phyloP scores from a whole-genome alignment of 1,140 invertebrate species.

The Rhopalosiphum padi region DNA sequence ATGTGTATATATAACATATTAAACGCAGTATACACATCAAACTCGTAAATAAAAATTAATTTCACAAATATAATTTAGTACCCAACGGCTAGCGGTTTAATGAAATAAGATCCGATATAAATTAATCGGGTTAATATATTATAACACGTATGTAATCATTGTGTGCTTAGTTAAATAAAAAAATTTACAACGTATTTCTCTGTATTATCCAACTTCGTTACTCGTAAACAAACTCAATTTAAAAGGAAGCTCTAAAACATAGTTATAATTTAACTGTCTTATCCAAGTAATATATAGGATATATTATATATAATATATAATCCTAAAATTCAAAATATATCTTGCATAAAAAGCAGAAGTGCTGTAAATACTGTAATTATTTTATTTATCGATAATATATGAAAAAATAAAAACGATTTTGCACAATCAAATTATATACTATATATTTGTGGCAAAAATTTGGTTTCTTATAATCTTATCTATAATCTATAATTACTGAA shows the following conservation, averaged over 20 bases:
- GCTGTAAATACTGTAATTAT: too few relatives aligned
- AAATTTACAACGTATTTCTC: not conserved
- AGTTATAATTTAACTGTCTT: not conserved
- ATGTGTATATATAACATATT: not conserved
- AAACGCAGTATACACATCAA: not conserved
- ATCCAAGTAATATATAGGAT: too few relatives aligned
- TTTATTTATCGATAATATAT: too few relatives aligned
- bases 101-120: not conserved
- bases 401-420: too few relatives aligned
- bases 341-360: too few relatives aligned
- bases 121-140: not conserved
- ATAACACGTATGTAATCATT: not conserved
- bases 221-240: not conserved
- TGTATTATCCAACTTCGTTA: not conserved
- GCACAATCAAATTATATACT: too few relatives aligned
- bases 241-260: not conserved
- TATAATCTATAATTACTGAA: not conserved
- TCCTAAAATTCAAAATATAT: too few relatives aligned
- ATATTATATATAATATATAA: too few relatives aligned
- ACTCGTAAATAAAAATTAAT: constrained; percentile 2
- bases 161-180: too few relatives aligned
- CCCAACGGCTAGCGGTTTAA: not conserved
- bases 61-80: not conserved
- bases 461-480: not conserved
- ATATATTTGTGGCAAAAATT: not conserved